These are phyloP conservation scores for Chroicocephalus ridibundus DNA, from an alignment of 2,113 vertebrate genomes.

Conservation along the genomic window DNA sequence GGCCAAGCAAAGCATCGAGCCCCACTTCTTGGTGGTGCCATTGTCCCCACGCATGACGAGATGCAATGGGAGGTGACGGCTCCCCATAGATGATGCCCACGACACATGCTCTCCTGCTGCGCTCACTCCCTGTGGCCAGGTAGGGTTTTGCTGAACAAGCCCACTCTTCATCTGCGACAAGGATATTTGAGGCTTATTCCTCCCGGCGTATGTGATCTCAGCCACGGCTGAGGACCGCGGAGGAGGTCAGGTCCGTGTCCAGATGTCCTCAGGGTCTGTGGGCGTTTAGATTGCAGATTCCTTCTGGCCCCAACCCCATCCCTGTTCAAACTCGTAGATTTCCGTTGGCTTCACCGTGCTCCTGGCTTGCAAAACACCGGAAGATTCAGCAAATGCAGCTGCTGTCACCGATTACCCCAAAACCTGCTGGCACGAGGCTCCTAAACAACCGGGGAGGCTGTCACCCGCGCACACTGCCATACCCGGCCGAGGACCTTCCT, in stretches of 20 bases:
- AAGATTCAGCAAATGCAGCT: neutral
- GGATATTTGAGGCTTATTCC: neutral
- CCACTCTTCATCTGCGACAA: neutral
- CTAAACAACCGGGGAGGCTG: neutral
- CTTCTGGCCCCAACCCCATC: accelerated
- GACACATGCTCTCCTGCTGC: neutral
- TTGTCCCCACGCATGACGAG: accelerated
- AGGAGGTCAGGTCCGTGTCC: neutral
- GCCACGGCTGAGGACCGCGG: accelerated
- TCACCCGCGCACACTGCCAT: accelerated
- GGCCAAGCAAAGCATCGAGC: neutral
- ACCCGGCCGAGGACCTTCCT: neutral
- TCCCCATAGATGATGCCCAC: neutral
- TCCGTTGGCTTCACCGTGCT: neutral
- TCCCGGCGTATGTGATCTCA: accelerated
- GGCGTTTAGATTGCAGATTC: neutral
- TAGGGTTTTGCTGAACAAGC: neutral
- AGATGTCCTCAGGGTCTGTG: neutral
- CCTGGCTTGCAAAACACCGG: neutral
- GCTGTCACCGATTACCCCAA: neutral
- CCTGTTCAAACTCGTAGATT: accelerated
- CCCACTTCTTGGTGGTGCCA: neutral
- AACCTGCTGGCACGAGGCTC: neutral
- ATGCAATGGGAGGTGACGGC: accelerated
- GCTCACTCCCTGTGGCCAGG: accelerated